A percentile compares a stretch with the other conserved stretches of the same genome.
Evolutionary conservation across 37 sponge, comb jelly and placozoan genomes (phyloP).

Genomic region (Mnemiopsis leidyi): DNA sequence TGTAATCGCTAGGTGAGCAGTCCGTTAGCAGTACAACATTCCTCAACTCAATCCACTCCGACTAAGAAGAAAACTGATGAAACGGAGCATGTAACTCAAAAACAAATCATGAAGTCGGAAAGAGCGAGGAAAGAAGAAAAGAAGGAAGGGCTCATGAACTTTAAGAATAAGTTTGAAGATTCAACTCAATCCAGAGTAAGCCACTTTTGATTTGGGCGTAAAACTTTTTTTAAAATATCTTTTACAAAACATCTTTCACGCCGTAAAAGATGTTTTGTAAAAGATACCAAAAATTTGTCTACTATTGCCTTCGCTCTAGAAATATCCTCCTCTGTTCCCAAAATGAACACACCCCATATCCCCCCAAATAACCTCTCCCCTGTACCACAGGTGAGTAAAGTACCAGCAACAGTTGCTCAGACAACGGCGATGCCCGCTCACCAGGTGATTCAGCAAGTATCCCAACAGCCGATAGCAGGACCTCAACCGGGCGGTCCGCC

Average conservation of each 20-base stretch:
- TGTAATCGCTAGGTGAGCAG: conserved; percentile 42
- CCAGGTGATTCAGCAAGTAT: not conserved
- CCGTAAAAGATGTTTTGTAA: too few relatives aligned
- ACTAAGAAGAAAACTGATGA: conserved; percentile 17
- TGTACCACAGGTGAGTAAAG: not conserved
- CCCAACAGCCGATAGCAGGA: conserved; percentile 34
- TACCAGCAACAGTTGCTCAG: conserved; percentile 25
- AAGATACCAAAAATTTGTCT: too few relatives aligned
- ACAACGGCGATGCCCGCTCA: conserved; percentile 35
- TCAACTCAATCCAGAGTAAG: conserved; percentile 28
- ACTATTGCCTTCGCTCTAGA: not conserved
- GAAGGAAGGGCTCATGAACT: conserved; percentile 19
- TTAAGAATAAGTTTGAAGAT: conserved; percentile 52
- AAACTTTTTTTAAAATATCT: too few relatives aligned
- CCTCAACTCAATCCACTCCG: not conserved
- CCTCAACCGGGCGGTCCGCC: not conserved
- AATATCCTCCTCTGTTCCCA: not conserved
- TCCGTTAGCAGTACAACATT: not conserved
- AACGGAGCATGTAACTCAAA: not conserved
- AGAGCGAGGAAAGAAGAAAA: conserved; percentile 27
- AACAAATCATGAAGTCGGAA: conserved; percentile 53
- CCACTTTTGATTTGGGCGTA: too few relatives aligned
- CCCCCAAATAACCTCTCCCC: too few relatives aligned
- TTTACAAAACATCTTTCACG: too few relatives aligned
- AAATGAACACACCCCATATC: too few relatives aligned